These are phyloP conservation scores for Struthidea cinerea DNA, from an alignment of 2,113 vertebrate species.

Conservation along the genomic window DNA sequence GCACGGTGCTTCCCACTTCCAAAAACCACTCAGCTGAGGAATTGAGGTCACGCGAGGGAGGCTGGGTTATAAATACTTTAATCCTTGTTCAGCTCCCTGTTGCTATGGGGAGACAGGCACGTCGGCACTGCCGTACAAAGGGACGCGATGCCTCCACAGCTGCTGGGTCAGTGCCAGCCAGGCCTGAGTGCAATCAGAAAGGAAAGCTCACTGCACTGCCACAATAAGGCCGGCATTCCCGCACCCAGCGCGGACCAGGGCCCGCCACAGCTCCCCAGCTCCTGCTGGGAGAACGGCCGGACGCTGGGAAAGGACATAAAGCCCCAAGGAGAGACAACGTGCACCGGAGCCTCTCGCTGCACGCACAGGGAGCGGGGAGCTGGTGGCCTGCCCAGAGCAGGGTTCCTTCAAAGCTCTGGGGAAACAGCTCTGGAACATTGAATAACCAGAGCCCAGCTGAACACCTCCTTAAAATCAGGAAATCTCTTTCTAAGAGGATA, in stretches of 20 bases:
- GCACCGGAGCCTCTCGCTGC: fast-evolving
- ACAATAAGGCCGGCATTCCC: background rate
- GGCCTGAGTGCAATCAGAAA: background rate
- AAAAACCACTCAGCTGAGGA: conserved; percentile 50
- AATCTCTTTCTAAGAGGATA: background rate
- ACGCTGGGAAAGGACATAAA: background rate
- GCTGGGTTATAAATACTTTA: conserved; percentile 70
- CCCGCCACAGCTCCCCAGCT: background rate
- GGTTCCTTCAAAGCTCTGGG: background rate
- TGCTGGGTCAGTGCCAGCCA: conserved; percentile 49
- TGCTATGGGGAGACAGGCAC: conserved; percentile 67
- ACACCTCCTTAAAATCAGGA: background rate
- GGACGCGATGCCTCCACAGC: conserved; percentile 47
- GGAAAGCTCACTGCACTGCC: background rate
- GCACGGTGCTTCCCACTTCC: conserved; percentile 4
- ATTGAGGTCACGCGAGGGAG: conserved; percentile 65
- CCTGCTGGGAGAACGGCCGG: fast-evolving
- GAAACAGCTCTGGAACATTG: background rate
- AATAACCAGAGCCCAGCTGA: background rate
- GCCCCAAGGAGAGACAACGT: background rate
- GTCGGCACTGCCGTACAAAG: conserved; percentile 51
- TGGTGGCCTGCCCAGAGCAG: background rate
- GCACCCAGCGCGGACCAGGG: background rate
- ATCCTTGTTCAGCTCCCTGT: conserved; percentile 66
- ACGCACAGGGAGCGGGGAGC: background rate